Percentiles rank a stretch among this genome's conserved stretches.
phyloP scores from a whole-genome alignment of 2,888 invertebrate genomes.

The Colletes collaris region DNA sequence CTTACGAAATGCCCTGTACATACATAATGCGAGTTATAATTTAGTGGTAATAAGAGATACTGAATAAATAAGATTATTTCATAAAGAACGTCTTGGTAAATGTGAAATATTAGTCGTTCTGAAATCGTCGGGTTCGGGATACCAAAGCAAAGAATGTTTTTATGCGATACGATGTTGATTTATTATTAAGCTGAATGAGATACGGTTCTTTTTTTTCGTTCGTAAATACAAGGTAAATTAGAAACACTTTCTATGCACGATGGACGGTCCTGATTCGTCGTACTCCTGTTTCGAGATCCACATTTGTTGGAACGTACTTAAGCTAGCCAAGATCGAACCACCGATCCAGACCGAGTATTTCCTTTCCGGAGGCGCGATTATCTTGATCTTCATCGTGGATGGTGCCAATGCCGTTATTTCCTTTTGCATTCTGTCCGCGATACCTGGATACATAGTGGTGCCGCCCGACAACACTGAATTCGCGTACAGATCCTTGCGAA shows the following conservation, averaged over 20 bases:
- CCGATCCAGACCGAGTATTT: constrained; percentile 85
- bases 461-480: constrained; percentile 85
- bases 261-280: constrained; percentile 84
- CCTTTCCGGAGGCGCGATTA: constrained; percentile 84
- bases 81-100: constrained; percentile 37
- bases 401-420: constrained; percentile 84
- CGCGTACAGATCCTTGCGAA: constrained; percentile 85
- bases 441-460: constrained; percentile 85
- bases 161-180: not conserved
- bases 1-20: constrained; percentile 66
- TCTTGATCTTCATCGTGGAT: constrained; percentile 84
- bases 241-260: constrained; percentile 84
- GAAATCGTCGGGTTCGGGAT: not conserved
- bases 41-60: constrained; percentile 64
- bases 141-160: not conserved
- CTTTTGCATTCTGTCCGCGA: constrained; percentile 84
- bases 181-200: not conserved
- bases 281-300: constrained; percentile 85
- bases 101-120: constrained; percentile 13
- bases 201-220: not conserved
- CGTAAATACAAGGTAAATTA: constrained; percentile 62
- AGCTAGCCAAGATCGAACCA: constrained; percentile 83
- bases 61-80: constrained; percentile 62
- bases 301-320: constrained; percentile 84
- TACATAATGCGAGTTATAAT: constrained; percentile 71